phyloP scores from a whole-genome alignment of 1,140 invertebrate species.

The Nasonia giraulti region DNA sequence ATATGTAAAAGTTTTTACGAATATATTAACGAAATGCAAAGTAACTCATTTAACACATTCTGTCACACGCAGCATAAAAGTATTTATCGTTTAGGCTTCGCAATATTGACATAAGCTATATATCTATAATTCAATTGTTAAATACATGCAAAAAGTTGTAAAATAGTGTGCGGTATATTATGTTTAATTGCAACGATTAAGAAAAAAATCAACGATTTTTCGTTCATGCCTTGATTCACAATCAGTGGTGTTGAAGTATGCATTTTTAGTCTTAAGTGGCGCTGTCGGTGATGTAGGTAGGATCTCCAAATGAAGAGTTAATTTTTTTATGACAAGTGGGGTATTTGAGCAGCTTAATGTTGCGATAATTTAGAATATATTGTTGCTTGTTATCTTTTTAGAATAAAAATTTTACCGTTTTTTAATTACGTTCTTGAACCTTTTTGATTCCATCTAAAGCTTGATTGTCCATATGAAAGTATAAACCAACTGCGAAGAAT shows the following conservation, averaged over 20 bases:
- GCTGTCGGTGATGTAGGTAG: conserved; percentile 18
- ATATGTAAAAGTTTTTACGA: conserved; percentile 12
- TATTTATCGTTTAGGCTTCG: conserved; percentile 16
- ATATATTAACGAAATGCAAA: not conserved
- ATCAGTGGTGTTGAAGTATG: conserved; percentile 2
- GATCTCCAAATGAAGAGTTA: conserved; percentile 40
- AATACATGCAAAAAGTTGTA: not conserved
- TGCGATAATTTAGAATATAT: conserved; percentile 57
- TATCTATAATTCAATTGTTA: not conserved
- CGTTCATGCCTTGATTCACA: not conserved
- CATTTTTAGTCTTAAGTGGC: conserved; percentile 7
- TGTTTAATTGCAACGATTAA: conserved; percentile 29
- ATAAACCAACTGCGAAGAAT: conserved; percentile 4
- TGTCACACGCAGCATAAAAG: not conserved
- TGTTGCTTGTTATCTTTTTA: conserved; percentile 65
- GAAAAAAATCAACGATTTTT: conserved; percentile 12
- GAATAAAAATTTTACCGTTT: conserved; percentile 66
- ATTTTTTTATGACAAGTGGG: conserved; percentile 43
- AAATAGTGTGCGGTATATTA: not conserved
- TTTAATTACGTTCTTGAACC: conserved; percentile 52
- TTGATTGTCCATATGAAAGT: conserved; percentile 8
- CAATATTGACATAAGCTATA: conserved; percentile 4
- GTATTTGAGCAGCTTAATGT: conserved; percentile 57
- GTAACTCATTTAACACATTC: not conserved
- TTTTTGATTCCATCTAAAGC: conserved; percentile 22